Percentiles rank a stretch among this genome's conserved stretches.
Conservation (phyloP, 2,113 vertebrate species). For the Tringa solitaria region DNA sequence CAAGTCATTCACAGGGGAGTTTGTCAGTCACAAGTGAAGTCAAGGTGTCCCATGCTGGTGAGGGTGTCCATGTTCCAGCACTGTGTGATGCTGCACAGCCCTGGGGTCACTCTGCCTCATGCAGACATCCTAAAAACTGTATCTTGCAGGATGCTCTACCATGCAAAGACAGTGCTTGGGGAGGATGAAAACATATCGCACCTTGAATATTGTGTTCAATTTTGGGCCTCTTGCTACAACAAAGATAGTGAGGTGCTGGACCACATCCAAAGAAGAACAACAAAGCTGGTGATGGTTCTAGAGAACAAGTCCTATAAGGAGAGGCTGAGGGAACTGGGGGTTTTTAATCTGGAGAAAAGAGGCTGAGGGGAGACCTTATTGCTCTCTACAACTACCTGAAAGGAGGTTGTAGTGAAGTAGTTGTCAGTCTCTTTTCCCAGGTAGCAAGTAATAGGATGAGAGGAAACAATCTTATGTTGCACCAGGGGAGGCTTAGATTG, state of each 20-base stretch:
- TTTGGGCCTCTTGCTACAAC: not conserved
- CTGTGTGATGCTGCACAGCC: not conserved
- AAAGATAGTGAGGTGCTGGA: not conserved
- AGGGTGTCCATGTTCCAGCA: not conserved
- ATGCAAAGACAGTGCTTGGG: not conserved
- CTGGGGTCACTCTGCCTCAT: not conserved
- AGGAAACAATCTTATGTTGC: not conserved
- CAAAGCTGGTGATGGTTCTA: not conserved
- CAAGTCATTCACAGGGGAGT: not conserved
- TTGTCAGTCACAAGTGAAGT: not conserved
- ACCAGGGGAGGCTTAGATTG: not conserved
- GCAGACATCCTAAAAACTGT: not conserved
- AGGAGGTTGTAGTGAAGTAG: not conserved
- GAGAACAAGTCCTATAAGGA: not conserved
- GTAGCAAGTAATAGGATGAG: fast-evolving
- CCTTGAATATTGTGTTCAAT: not conserved
- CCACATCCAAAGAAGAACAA: fast-evolving
- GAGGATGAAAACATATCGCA: not conserved
- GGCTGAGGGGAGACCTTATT: not conserved
- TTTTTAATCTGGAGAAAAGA: not conserved
- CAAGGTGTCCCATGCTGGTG: not conserved
- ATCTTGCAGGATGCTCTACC: not conserved
- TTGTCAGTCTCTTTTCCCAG: not conserved
- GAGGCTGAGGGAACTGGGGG: not conserved
- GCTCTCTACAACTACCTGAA: not conserved